Evolutionary conservation across 2,888 invertebrate genomes (phyloP), one percentile per base, ranked within the genome.

Genomic region (Lydus trimaculatus): DNA sequence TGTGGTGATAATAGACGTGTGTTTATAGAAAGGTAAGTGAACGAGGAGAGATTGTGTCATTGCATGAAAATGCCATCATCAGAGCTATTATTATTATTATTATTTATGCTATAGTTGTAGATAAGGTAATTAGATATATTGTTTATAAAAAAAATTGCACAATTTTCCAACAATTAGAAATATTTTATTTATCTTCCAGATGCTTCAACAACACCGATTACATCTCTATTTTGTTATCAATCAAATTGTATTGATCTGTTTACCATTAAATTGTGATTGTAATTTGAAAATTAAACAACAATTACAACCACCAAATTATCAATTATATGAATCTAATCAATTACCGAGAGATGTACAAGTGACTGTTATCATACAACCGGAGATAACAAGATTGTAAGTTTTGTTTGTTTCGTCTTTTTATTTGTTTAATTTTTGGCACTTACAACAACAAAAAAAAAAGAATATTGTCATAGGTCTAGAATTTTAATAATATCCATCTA

Each of bases 1-100:
- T 48, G 17, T 48, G 8, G 48, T 23, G 48, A 52, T 52, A 20
- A 52, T 52, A 52, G 3, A 20, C 17, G 48, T 23, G 20, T 52
- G 20, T 48, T 48, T 48, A 23, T 11, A 52, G 48, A 52, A 52
- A 52, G 48, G 48, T 52, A 52, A 52, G 48, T 52, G 48, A 52
- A 52, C 48, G 23, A 52, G n/a, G n/a, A n/a, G n/a, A n/a, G 48
- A 52, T 52, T 52, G 48, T 52, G 48, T 52, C 48, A 52, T 52
- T 52, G 48, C 48, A 23, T 23, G 20, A 52, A 52, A 52, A 52
- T 52, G 48, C 48, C 48, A 52, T 52, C 48, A 43, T 52, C 48
- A 43, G 43, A 43, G 31, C 2, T 31, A 31, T 31, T 15, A 36
- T 33, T 33, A 33, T 33, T 33, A 39, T 39, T 39, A n/a, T 52